Evolutionary conservation across 2,797 vertebrate species (phyloP).

Genomic region (Thripadectes ignobilis): DNA sequence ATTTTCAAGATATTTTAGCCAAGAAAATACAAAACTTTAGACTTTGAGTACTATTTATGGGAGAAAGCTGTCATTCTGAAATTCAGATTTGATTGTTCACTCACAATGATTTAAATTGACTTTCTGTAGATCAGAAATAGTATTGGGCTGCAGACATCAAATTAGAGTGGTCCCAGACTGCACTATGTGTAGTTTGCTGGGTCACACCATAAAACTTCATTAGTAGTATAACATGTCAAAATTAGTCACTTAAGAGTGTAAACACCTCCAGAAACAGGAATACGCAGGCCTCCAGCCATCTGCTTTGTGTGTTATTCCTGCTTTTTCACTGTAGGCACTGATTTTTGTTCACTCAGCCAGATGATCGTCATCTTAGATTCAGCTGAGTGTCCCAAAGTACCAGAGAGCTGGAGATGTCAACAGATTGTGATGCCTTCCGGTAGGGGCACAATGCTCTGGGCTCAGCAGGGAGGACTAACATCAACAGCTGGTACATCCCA

Average conservation of each 20-base stretch:
- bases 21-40: not conserved
- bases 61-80: not conserved
- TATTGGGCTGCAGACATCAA: not conserved
- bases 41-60: not conserved
- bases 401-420: conserved; percentile 72
- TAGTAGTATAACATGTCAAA: conserved; percentile 74
- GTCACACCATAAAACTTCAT: conserved; percentile 71
- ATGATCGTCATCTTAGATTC: conserved; percentile 72
- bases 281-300: conserved; percentile 73
- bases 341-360: conserved; percentile 74
- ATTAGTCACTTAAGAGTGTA: conserved; percentile 79
- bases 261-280: conserved; percentile 73
- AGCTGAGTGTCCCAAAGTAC: conserved; percentile 68
- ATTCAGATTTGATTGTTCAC: not conserved
- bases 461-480: conserved; percentile 79
- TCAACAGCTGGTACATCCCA: conserved; percentile 85
- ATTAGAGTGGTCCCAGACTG: conserved; percentile 2
- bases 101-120: conserved; percentile 11
- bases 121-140: not conserved
- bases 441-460: conserved; percentile 64
- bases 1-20: not conserved
- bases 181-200: conserved; percentile 43
- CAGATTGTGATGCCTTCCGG: conserved; percentile 78
- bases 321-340: conserved; percentile 64
- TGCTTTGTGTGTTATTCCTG: conserved; percentile 68